Percentiles rank a stretch among this genome's conserved stretches.
These are phyloP conservation scores for Amblyopsis hoosieri DNA, from an alignment of 2,797 vertebrate genomes.

Conservation along the genomic window DNA sequence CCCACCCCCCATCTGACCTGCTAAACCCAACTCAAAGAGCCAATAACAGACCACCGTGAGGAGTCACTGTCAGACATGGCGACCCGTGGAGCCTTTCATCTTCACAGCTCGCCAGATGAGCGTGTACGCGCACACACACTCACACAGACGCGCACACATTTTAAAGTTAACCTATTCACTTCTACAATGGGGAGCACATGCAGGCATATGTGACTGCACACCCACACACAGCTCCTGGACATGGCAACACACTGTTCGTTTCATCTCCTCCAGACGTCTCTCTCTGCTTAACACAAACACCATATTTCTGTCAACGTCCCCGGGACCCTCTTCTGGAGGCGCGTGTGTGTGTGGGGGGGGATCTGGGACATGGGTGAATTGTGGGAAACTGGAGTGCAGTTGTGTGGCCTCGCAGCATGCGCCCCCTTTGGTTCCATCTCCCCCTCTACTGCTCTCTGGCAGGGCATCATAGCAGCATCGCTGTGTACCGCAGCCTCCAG, in stretches of 20 bases:
- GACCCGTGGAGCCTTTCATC: constrained; percentile 69
- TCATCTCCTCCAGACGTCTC: constrained; percentile 52
- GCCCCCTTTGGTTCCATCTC: constrained; percentile 43
- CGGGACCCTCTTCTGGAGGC: constrained; percentile 62
- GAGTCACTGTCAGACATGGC: constrained; percentile 68
- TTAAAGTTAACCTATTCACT: constrained; percentile 12
- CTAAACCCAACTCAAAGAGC: constrained; percentile 51
- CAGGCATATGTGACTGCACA: constrained; percentile 13
- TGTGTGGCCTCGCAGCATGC: constrained; percentile 71
- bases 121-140: constrained; percentile 3
- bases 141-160: constrained; percentile 6
- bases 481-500: constrained; percentile 37
- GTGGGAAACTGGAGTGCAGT: constrained; percentile 76
- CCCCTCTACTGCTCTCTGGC: constrained; percentile 48
- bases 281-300: constrained; percentile 71
- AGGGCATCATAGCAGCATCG: constrained; percentile 71
- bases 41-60: constrained; percentile 52
- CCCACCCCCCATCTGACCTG: constrained; percentile 35
- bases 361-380: constrained; percentile 76
- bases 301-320: constrained; percentile 72
- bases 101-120: constrained; percentile 25
- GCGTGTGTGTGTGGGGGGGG: constrained; percentile 41
- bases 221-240: constrained; percentile 45
- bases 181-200: not conserved
- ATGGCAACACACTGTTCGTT: constrained; percentile 52